Evolutionary conservation across 2,113 vertebrate genomes (phyloP), one percentile per base, ranked within the genome.

Genomic region (Puma concolor): DNA sequence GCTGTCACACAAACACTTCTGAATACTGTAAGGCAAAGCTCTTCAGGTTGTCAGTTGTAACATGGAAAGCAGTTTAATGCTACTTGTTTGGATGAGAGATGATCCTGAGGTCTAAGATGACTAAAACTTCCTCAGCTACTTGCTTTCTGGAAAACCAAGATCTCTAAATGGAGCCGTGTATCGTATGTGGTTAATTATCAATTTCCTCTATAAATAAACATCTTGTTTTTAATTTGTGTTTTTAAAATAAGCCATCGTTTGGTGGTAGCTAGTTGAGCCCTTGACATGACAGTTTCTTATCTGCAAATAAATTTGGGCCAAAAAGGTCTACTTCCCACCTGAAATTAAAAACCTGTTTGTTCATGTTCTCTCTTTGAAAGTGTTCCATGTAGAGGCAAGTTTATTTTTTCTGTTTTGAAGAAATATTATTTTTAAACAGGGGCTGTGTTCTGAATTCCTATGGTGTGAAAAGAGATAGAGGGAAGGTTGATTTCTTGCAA

Each of bases 301-400:
- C 96, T 97, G 88, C 98, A 98, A 98, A 98, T 97, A 98, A 97
- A 95, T 98, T 97, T 91, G 74, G 97, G 98, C 79, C 95, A 96
- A 98, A 98, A 98, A 98, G 91, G 90, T 95, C 95, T 97, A 92
- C 97, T 98, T 97, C 98, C 95, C 96, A 98, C 98, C 97, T 98
- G 97, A 98, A n/a, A 96, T 98, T 98, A 98, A 97, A 98, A 98
- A 97, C 95, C 88, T 98, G 98, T 97, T 97, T 96, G 97, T 98
- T 98, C 98, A 96, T 97, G 95, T 98, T 98, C 71, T 97, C 82
- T 88, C 92, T 98, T 98, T 98, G 93, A 96, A 98, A 97, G 97
- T 91, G 60, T 97, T 98, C 98, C 95, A 92, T 98, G 97, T 97
- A 95, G 95, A 96, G 98, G 97, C 98, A 98, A 93, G 66, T 96